Conservation (phyloP, 1,140 invertebrate genomes). For the Drosophila triauraria region DNA sequence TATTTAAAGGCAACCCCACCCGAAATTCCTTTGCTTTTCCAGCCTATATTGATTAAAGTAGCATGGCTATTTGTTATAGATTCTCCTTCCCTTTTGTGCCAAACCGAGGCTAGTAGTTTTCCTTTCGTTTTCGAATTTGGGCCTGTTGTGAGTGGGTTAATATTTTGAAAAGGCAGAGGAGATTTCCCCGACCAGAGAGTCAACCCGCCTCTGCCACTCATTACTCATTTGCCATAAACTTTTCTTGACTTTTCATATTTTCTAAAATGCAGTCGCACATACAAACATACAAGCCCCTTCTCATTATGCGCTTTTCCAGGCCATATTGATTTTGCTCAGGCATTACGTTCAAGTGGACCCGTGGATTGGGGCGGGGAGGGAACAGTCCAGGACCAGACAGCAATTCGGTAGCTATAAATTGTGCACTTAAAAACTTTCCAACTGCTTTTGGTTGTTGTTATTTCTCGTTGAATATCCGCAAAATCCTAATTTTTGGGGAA, state of each 20-base stretch:
- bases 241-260: conserved; percentile 80
- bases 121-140: conserved; percentile 23
- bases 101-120: background rate
- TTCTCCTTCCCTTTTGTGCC: background rate
- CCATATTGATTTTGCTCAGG: conserved; percentile 73
- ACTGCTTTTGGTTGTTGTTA: conserved; percentile 57
- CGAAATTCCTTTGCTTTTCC: background rate
- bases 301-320: conserved; percentile 59
- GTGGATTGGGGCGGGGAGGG: conserved; percentile 13
- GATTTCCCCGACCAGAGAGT: conserved; percentile 40
- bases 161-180: background rate
- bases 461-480: conserved; percentile 42
- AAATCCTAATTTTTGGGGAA: conserved; percentile 31
- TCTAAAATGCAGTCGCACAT: conserved; percentile 63
- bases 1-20: background rate
- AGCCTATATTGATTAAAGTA: background rate
- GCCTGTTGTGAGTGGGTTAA: conserved; percentile 5
- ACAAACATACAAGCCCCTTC: conserved; percentile 18
- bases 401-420: conserved; percentile 78
- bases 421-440: conserved; percentile 78
- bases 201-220: conserved; percentile 69
- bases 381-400: conserved; percentile 56
- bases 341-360: conserved; percentile 57
- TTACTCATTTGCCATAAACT: conserved; percentile 81
- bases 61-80: background rate